These are phyloP conservation scores for Kryptopterus vitreolus DNA, from an alignment of 2,797 vertebrate genomes.

Conservation along the genomic window DNA sequence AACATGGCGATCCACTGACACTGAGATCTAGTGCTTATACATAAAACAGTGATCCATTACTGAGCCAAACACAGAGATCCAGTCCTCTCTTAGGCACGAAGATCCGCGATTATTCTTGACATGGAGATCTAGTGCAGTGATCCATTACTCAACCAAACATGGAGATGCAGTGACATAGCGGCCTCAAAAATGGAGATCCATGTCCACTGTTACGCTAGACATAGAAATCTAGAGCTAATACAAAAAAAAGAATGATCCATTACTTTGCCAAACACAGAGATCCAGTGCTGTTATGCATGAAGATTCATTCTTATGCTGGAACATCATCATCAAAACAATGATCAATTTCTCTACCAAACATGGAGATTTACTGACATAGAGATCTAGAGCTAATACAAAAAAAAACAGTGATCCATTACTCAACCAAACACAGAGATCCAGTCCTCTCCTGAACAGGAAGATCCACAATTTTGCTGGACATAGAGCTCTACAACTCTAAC, in stretches of 20 bases:
- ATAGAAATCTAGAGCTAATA: background rate
- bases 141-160: conserved; percentile 8
- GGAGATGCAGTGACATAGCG: too few relatives aligned
- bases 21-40: too few relatives aligned
- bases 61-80: background rate
- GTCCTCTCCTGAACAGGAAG: background rate
- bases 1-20: background rate
- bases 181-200: background rate
- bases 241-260: too few relatives aligned
- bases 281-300: background rate
- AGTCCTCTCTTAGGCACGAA: background rate
- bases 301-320: background rate
- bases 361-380: background rate
- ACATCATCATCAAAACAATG: too few relatives aligned
- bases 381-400: background rate
- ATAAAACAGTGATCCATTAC: too few relatives aligned
- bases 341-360: too few relatives aligned
- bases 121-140: background rate
- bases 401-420: background rate
- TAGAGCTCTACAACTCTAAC: background rate
- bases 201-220: background rate
- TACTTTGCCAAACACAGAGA: background rate
- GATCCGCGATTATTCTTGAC: conserved; percentile 4
- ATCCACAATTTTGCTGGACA: conserved; percentile 10
- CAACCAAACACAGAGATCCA: background rate